Conservation (phyloP, 2,113 vertebrate genomes). For the Pelobates fuscus region DNA sequence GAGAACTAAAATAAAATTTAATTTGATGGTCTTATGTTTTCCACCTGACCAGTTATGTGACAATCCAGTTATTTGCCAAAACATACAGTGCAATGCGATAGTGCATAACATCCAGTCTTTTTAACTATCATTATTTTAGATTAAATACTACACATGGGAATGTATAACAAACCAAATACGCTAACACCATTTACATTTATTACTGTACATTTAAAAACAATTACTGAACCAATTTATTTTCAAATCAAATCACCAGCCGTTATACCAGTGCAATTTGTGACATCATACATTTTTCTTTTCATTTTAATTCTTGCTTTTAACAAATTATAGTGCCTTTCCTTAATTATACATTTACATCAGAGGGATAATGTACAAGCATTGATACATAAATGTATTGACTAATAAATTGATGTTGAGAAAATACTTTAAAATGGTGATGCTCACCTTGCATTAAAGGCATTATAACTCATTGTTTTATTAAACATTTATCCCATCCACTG, state of each 20-base stretch:
- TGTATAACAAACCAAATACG: background rate
- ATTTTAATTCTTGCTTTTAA: background rate
- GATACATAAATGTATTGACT: background rate
- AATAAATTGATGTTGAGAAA: background rate
- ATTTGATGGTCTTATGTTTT: background rate
- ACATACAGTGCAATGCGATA: background rate
- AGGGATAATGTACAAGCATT: background rate
- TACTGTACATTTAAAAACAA: slow-evolving; percentile 1
- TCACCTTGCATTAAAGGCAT: background rate
- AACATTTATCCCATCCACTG: too few species aligned
- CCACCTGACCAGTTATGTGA: too few species aligned
- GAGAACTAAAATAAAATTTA: background rate
- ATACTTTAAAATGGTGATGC: background rate
- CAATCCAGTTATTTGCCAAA: background rate
- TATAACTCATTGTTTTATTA: background rate
- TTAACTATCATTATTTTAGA: background rate
- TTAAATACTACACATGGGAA: background rate
- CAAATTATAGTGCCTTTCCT: background rate
- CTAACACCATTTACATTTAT: background rate
- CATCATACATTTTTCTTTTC: background rate
- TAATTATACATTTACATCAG: background rate
- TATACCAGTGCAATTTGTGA: background rate
- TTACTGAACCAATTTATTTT: background rate
- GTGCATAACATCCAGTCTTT: background rate
- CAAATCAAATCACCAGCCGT: background rate